Evolutionary conservation across 2,113 vertebrate genomes (phyloP).

Genomic region (Manacus vitellinus): DNA sequence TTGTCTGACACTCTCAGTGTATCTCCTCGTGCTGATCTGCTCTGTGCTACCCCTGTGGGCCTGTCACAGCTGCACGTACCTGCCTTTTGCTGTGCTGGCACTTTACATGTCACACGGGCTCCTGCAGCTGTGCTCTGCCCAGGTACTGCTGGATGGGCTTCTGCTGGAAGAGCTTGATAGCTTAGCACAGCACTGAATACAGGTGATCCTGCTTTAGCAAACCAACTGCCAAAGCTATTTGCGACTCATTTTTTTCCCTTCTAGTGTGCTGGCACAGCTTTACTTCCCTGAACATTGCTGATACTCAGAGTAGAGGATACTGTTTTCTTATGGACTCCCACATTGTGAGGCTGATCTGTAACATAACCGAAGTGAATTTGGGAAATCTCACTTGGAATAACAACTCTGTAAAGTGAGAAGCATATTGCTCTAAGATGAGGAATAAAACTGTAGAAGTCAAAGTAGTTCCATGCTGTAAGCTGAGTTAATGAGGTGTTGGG

Average conservation of each 20-base stretch:
- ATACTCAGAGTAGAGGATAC: background rate
- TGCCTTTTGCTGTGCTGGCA: background rate
- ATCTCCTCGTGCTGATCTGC: background rate
- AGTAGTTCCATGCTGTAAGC: background rate
- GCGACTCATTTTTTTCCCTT: accelerated
- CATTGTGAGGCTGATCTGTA: background rate
- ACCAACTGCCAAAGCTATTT: background rate
- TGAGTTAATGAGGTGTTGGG: background rate
- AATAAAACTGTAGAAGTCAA: background rate
- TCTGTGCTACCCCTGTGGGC: accelerated
- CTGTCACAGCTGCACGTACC: background rate
- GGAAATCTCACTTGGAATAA: background rate
- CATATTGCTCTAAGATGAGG: background rate
- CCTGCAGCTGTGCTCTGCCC: background rate
- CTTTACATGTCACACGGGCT: accelerated
- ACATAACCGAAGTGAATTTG: background rate
- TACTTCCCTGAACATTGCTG: background rate
- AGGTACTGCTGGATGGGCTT: background rate
- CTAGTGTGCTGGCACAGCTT: background rate
- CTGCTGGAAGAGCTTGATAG: background rate
- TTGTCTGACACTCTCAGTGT: background rate
- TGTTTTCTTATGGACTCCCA: background rate
- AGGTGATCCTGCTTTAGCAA: background rate
- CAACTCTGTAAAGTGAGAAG: background rate
- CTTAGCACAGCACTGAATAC: background rate